phyloP scores from a whole-genome alignment of 2,797 vertebrate species.

The Enteromius treurensis region DNA sequence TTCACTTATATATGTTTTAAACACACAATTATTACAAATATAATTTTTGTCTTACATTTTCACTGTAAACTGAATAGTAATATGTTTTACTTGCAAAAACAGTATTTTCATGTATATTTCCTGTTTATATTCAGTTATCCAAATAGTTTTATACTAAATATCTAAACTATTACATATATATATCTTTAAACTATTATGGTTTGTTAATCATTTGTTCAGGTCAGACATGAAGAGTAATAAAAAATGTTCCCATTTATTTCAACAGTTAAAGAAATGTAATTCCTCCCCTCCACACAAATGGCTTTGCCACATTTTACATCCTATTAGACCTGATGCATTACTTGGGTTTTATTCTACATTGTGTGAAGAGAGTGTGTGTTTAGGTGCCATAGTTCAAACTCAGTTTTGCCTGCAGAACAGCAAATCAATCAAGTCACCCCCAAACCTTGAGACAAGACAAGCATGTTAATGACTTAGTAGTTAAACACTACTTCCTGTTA shows the following conservation, averaged over 20 bases:
- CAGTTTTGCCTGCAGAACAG: slow-evolving; percentile 20
- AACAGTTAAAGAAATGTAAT: background rate
- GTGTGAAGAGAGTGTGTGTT: slow-evolving; percentile 1
- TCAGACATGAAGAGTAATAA: background rate
- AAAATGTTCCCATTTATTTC: background rate
- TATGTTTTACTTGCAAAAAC: background rate
- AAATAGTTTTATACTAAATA: too few relatives aligned
- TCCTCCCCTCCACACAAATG: background rate
- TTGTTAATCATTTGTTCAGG: background rate
- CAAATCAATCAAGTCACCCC: slow-evolving; percentile 56
- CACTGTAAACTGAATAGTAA: background rate
- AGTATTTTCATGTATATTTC: background rate
- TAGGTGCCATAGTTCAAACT: background rate
- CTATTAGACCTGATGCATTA: background rate
- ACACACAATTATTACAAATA: background rate
- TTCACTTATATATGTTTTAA: background rate
- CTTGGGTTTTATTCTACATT: background rate
- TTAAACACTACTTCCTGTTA: slow-evolving; percentile 52
- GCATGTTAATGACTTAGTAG: slow-evolving; percentile 37
- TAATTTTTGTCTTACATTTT: background rate
- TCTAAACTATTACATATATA: too few relatives aligned
- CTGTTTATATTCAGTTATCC: background rate
- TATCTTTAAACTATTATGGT: background rate
- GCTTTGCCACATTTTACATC: background rate
- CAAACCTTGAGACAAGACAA: slow-evolving; percentile 41